A percentile compares a stretch with the other conserved stretches of the same genome.
Evolutionary conservation across 2,113 vertebrate genomes (phyloP).

Genomic region (Misgurnus mizolepis): DNA sequence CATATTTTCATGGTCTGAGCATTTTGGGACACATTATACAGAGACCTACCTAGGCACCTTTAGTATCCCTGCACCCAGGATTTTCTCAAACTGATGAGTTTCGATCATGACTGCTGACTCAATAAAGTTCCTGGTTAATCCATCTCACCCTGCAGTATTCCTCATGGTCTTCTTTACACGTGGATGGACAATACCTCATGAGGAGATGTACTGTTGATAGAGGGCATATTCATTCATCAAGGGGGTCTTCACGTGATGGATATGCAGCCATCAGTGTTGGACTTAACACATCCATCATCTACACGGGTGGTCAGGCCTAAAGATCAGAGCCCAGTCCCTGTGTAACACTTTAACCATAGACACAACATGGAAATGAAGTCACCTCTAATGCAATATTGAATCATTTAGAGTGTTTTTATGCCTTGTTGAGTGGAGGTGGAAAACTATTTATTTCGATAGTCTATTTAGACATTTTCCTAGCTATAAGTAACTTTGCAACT

Average conservation of each 20-base stretch:
- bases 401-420: too few relatives aligned
- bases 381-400: conserved; percentile 13
- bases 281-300: conserved; percentile 69
- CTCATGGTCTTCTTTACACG: conserved; percentile 64
- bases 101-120: conserved; percentile 61
- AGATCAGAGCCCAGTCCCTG: conserved; percentile 69
- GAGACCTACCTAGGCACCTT: too few relatives aligned
- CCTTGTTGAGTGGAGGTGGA: too few relatives aligned
- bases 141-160: conserved; percentile 70
- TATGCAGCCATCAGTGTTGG: conserved; percentile 66
- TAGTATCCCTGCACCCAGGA: too few relatives aligned
- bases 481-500: too few relatives aligned
- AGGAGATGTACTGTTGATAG: conserved; percentile 74
- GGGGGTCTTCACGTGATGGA: conserved; percentile 69
- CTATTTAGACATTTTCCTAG: too few relatives aligned
- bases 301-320: conserved; percentile 72
- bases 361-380: conserved; percentile 33
- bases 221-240: conserved; percentile 76
- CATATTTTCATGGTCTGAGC: too few relatives aligned
- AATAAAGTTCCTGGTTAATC: conserved; percentile 71
- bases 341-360: conserved; percentile 21
- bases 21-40: too few relatives aligned
- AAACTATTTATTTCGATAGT: too few relatives aligned
- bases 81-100: conserved; percentile 20
- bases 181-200: conserved; percentile 65